These are phyloP conservation scores for Limnodromus scolopaceus DNA, from an alignment of 2,797 vertebrate genomes.

Conservation along the genomic window DNA sequence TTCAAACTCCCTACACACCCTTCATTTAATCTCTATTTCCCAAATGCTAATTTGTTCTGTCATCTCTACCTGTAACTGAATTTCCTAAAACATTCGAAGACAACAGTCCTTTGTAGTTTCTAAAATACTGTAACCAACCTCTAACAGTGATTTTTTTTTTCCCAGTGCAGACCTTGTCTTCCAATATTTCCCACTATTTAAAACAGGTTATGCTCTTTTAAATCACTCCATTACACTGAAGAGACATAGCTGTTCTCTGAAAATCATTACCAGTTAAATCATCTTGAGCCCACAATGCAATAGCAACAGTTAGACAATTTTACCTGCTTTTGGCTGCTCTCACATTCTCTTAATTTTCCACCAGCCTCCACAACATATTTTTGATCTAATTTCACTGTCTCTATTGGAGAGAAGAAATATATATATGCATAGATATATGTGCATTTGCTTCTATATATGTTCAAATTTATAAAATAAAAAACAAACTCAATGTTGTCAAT, in stretches of 20 bases:
- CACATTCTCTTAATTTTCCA: background rate
- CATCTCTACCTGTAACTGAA: background rate
- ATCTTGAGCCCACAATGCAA: background rate
- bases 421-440: background rate
- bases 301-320: background rate
- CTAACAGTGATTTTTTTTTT: background rate
- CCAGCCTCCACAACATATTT: background rate
- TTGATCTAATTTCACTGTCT: background rate
- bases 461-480: background rate
- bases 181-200: background rate
- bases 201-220: background rate
- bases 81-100: background rate
- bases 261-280: background rate
- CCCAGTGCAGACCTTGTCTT: background rate
- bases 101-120: background rate
- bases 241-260: background rate
- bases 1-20: accelerated
- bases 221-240: background rate
- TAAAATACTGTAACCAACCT: background rate
- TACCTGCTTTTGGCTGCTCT: background rate
- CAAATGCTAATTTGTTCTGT: background rate
- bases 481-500: background rate
- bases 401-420: background rate
- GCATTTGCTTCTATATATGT: background rate
- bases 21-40: background rate